These are phyloP conservation scores for Pungitius pungitius DNA, from an alignment of 2,113 vertebrate species.

Conservation along the genomic window DNA sequence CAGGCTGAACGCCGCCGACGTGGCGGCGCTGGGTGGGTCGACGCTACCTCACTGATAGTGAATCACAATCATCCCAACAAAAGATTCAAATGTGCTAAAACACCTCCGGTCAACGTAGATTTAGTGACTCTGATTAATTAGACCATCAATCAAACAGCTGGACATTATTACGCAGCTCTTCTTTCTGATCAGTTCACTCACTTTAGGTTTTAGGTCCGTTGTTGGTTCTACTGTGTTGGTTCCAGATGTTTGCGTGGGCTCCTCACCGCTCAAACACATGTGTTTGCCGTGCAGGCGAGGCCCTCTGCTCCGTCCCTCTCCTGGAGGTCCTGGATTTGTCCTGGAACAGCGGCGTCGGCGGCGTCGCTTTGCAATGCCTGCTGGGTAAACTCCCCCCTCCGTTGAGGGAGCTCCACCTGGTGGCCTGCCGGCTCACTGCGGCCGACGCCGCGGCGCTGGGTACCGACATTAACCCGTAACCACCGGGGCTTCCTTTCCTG, in stretches of 20 bases:
- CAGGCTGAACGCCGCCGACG: slow-evolving; percentile 82
- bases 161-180: no score
- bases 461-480: slow-evolving; percentile 41
- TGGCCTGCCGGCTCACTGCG: slow-evolving; percentile 83
- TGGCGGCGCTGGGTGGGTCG: slow-evolving; percentile 81
- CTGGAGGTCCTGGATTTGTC: slow-evolving; percentile 89
- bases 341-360: slow-evolving; percentile 87
- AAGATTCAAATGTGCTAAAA: no score
- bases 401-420: slow-evolving; percentile 83
- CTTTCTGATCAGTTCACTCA: no score
- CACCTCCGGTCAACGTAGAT: no score
- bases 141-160: no score
- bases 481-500: background rate
- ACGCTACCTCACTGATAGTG: no score
- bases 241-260: no score
- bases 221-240: no score
- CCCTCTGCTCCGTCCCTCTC: slow-evolving; percentile 75
- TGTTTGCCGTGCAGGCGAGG: slow-evolving; percentile 75
- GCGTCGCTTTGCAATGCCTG: slow-evolving; percentile 81
- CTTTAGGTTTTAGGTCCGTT: no score
- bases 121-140: no score
- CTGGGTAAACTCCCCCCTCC: slow-evolving; percentile 74
- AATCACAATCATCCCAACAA: no score
- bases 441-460: slow-evolving; percentile 83
- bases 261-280: no score